Evolutionary conservation across 2,797 vertebrate species (phyloP), one percentile per base, ranked within the genome.

Genomic region (Kryptopterus vitreolus): DNA sequence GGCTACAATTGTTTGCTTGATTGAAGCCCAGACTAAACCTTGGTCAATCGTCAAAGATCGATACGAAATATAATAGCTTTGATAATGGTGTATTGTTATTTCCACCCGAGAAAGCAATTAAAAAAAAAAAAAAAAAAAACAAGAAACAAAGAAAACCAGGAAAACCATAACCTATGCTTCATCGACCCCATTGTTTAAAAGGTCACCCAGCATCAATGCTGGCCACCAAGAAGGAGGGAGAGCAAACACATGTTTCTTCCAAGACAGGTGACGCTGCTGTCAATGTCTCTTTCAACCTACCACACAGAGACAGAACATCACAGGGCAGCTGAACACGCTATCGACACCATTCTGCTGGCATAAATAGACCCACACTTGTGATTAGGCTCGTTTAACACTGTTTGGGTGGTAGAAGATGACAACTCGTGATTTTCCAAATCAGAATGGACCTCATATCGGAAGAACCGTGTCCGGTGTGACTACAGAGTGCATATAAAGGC

Each of bases 191-290:
- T 20, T 72, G 29, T 13, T 53, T 20, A 55, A n/a, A 31, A 55
- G 22, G 50, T 38, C 31, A 35, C 52, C 22, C 50, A 8, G 12
- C 52, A 72, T 72, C 22, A 16, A 22, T 57, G 20, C 22, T n/a
- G 52, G 13, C 31, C 70, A 72, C 70, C 70, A 55, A 24, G 52
- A 57, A 72, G 18, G 4, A 12, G 20, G n/a, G 11, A 33, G 70
- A 15, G 20, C 70, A 16, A 72, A 57, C 70, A 72, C 70, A 57
- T 72, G 52, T 7, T 57, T 55, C 13, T 55, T 24, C 29, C 50
- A 72, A n/a, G 46, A 72, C 70, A 72, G 52, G 52, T 72, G 70
- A 72, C n/a, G 52, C 31, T 57, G n/a, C 50, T 33, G 4, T 26
- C 22, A 68, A 2, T 43, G 35, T 43, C 33, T 46, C 22, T 15